A percentile compares a stretch with the other conserved stretches of the same genome.
Conservation (phyloP, 2,797 vertebrate species). For the Peromyscus eremicus region DNA sequence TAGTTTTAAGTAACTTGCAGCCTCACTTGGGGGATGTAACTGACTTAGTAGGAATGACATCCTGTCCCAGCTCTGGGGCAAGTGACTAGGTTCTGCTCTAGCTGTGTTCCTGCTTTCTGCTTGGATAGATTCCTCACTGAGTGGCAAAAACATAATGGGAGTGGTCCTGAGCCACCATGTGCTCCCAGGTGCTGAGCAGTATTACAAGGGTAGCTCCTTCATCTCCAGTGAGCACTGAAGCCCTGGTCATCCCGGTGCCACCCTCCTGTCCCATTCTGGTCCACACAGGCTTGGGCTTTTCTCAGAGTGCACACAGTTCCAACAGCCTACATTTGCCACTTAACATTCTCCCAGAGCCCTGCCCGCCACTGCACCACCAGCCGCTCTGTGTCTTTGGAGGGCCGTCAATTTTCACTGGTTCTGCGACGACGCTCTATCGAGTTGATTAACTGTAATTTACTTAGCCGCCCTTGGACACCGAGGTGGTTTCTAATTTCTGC, state of each 20-base stretch:
- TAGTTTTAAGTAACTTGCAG: neutral
- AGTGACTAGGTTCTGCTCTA: neutral
- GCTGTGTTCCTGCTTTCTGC: neutral
- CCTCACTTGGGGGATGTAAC: neutral
- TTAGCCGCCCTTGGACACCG: slow-evolving; percentile 75
- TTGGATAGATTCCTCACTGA: neutral
- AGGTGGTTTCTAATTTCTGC: slow-evolving; percentile 81
- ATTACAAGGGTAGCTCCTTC: neutral
- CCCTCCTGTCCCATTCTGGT: neutral
- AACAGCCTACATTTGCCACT: neutral
- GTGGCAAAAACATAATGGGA: fast-evolving
- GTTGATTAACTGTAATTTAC: slow-evolving; percentile 81
- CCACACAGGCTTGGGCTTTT: neutral
- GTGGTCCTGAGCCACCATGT: no score
- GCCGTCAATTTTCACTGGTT: slow-evolving; percentile 44
- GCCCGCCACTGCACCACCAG: neutral
- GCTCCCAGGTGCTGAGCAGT: neutral
- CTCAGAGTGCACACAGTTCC: neutral
- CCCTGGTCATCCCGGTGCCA: neutral
- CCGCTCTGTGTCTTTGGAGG: neutral
- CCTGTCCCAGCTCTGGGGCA: fast-evolving
- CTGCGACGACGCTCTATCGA: slow-evolving; percentile 13
- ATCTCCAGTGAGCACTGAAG: neutral
- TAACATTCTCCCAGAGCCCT: slow-evolving; percentile 17
- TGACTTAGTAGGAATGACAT: neutral